Evolutionary conservation across 2,797 vertebrate species (phyloP).

Genomic region (Momotus momota): DNA sequence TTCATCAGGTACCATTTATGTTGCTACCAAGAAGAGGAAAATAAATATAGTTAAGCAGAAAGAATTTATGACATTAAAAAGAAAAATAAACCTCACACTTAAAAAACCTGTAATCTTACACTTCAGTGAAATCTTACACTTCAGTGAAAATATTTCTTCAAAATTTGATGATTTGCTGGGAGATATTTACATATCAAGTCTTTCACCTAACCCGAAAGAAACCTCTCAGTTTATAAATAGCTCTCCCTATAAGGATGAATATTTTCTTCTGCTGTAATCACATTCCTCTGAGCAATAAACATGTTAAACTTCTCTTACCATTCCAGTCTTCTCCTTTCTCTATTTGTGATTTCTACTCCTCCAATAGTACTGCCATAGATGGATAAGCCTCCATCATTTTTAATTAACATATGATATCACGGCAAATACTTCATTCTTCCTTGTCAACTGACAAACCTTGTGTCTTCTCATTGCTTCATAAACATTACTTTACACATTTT

Average conservation of each 20-base stretch:
- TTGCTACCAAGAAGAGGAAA: background rate
- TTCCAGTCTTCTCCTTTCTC: background rate
- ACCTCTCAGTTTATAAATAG: slow-evolving; percentile 28
- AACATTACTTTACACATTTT: background rate
- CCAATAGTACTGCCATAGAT: background rate
- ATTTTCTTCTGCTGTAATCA: background rate
- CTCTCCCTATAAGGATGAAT: slow-evolving; percentile 6
- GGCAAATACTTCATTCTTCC: background rate
- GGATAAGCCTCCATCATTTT: background rate
- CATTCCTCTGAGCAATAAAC: slow-evolving; percentile 30
- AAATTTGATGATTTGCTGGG: background rate
- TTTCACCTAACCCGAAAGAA: slow-evolving; percentile 31
- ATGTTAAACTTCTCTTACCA: background rate
- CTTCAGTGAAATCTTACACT: background rate
- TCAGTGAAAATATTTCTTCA: background rate
- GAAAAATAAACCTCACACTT: background rate
- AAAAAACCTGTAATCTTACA: background rate
- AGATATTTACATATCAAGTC: slow-evolving; percentile 29
- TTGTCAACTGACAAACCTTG: background rate
- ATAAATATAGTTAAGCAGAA: background rate
- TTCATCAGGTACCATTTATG: background rate
- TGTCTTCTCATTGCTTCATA: background rate
- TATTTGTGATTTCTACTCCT: background rate
- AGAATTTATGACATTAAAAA: background rate
- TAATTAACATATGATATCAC: background rate